A percentile compares a stretch with the other conserved stretches of the same genome.
These are phyloP conservation scores for Emys orbicularis DNA, from an alignment of 2,797 vertebrate genomes.

Conservation along the genomic window DNA sequence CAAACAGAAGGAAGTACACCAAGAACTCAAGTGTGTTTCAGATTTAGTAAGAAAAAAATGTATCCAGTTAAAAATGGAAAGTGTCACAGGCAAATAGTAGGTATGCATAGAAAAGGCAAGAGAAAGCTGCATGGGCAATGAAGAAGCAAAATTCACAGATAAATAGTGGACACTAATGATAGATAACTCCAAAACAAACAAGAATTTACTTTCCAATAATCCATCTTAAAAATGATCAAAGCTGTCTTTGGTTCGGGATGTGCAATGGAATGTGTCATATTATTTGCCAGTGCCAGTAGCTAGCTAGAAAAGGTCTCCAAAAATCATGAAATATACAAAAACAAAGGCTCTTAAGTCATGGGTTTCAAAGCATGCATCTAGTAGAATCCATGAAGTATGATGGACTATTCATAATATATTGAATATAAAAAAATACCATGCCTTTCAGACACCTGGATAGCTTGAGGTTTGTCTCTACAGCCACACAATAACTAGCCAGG, in stretches of 20 bases:
- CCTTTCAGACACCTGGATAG: neutral
- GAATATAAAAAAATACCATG: too few species aligned
- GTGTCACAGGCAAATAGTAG: neutral
- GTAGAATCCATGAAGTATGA: slow-evolving; percentile 14
- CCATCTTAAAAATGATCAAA: neutral
- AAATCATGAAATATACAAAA: neutral
- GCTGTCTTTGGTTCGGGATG: neutral
- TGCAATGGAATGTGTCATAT: neutral
- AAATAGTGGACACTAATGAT: slow-evolving; percentile 23
- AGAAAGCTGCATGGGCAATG: neutral
- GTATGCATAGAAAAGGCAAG: neutral
- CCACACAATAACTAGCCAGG: neutral
- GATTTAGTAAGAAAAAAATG: neutral
- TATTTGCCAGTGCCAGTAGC: slow-evolving; percentile 23
- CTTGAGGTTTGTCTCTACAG: neutral
- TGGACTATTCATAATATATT: too few species aligned
- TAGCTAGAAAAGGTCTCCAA: neutral
- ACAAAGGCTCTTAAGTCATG: neutral
- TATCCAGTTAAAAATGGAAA: neutral
- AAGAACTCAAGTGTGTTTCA: neutral
- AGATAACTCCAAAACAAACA: neutral
- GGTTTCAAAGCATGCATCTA: neutral
- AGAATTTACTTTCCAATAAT: neutral
- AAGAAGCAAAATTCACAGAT: neutral
- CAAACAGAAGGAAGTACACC: neutral